Conservation (phyloP, 2,113 vertebrate genomes). For the Archocentrus centrarchus region DNA sequence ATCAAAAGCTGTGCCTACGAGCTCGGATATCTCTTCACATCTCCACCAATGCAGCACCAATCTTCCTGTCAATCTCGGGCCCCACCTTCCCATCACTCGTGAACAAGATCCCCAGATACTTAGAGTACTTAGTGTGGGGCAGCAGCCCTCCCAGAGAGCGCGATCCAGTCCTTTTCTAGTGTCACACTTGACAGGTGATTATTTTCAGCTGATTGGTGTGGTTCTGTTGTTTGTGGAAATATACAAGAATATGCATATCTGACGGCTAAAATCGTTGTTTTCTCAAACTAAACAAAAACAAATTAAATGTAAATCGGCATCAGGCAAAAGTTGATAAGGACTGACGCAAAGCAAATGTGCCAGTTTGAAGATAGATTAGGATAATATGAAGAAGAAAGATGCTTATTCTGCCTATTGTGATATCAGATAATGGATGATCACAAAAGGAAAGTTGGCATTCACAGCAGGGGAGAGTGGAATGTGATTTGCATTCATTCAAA, state of each 20-base stretch:
- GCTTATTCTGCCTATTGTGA: neutral
- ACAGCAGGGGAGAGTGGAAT: neutral
- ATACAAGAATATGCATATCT: neutral
- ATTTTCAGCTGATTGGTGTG: conserved; percentile 6
- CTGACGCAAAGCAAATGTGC: neutral
- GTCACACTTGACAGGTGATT: conserved; percentile 10
- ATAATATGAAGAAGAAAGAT: neutral
- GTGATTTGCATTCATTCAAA: conserved; percentile 31
- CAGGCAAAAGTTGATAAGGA: neutral
- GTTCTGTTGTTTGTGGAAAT: neutral
- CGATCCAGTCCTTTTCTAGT: neutral
- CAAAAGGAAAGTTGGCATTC: conserved; percentile 2
- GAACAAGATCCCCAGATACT: neutral
- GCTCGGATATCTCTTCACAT: neutral
- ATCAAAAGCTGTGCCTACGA: neutral
- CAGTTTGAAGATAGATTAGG: neutral
- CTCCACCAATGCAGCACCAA: neutral
- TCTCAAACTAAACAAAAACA: neutral
- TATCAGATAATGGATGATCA: conserved; percentile 2
- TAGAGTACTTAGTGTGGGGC: neutral
- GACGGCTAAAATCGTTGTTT: neutral
- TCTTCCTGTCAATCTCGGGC: neutral
- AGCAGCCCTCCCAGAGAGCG: neutral
- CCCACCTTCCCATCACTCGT: neutral
- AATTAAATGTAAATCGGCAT: neutral